These are phyloP conservation scores for Agrotis clavis DNA, from an alignment of 2,888 invertebrate genomes.

Conservation along the genomic window DNA sequence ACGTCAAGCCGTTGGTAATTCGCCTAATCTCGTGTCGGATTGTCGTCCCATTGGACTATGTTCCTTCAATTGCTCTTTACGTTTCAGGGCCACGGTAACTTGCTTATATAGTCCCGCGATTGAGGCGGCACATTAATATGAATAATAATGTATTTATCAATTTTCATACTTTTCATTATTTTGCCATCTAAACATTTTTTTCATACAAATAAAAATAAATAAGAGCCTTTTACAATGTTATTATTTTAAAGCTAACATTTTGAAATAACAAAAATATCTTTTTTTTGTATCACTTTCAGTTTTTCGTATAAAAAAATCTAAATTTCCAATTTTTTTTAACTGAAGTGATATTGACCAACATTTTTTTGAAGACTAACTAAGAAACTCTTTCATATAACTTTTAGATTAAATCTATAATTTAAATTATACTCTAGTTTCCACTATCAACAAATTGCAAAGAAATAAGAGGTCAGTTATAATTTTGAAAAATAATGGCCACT, in stretches of 20 bases:
- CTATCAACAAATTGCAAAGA: too few relatives aligned
- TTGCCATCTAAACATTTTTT: conserved; percentile 10
- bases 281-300: conserved; percentile 6
- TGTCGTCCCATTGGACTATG: not conserved
- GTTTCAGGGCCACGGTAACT: too few relatives aligned
- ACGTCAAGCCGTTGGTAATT: too few relatives aligned
- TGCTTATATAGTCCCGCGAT: too few relatives aligned
- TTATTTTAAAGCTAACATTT: conserved; percentile 43
- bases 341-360: conserved; percentile 2
- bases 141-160: too few relatives aligned
- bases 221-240: conserved; percentile 16
- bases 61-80: too few relatives aligned
- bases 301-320: conserved; percentile 15
- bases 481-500: too few relatives aligned
- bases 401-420: not conserved
- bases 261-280: conserved; percentile 37
- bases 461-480: too few relatives aligned
- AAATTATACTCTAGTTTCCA: not conserved
- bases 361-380: conserved; percentile 32
- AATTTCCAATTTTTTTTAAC: not conserved
- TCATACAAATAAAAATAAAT: conserved; percentile 39
- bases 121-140: too few relatives aligned
- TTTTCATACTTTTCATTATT: not conserved
- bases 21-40: too few relatives aligned
- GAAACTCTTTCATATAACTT: conserved; percentile 3